Conservation (phyloP, 2,888 invertebrate species). For the Caenorhabditis sulstoni region DNA sequence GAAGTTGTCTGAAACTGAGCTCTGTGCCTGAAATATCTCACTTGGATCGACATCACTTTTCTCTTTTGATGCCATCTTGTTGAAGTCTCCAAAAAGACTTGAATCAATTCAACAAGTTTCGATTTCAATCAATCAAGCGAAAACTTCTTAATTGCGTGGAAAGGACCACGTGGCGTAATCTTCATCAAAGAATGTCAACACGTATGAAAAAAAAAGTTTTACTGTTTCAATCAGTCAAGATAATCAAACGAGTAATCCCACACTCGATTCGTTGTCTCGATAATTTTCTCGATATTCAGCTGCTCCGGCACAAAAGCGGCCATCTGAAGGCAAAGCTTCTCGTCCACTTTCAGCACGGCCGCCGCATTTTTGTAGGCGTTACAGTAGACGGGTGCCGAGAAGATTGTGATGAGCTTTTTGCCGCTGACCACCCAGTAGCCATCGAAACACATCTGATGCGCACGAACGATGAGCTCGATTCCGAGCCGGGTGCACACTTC, state of each 20-base stretch:
- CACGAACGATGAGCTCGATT: conserved; percentile 66
- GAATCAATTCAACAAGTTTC: too few relatives aligned
- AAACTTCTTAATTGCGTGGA: too few relatives aligned
- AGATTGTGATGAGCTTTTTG: conserved; percentile 67
- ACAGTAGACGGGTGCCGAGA: conserved; percentile 70
- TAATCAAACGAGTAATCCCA: conserved; percentile 46
- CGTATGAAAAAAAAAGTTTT: too few relatives aligned
- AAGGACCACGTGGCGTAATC: too few relatives aligned
- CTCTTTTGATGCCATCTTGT: too few relatives aligned
- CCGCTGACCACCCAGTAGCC: conserved; percentile 68
- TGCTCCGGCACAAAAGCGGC: conserved; percentile 68
- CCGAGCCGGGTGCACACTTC: conserved; percentile 62
- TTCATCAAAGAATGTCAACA: too few relatives aligned
- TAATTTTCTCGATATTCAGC: conserved; percentile 26
- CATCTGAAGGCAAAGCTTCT: conserved; percentile 56
- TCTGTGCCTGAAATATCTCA: too few relatives aligned
- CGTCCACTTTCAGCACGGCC: conserved; percentile 63
- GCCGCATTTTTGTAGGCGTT: conserved; percentile 68
- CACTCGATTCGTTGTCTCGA: conserved; percentile 41
- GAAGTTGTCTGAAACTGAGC: too few relatives aligned
- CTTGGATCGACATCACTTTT: too few relatives aligned
- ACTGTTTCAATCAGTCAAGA: conserved; percentile 32
- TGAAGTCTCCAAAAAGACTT: too few relatives aligned
- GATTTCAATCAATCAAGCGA: too few relatives aligned
- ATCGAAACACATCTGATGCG: conserved; percentile 71